Evolutionary conservation across 2,113 vertebrate genomes (phyloP).

Genomic region (Lutjanus erythropterus): DNA sequence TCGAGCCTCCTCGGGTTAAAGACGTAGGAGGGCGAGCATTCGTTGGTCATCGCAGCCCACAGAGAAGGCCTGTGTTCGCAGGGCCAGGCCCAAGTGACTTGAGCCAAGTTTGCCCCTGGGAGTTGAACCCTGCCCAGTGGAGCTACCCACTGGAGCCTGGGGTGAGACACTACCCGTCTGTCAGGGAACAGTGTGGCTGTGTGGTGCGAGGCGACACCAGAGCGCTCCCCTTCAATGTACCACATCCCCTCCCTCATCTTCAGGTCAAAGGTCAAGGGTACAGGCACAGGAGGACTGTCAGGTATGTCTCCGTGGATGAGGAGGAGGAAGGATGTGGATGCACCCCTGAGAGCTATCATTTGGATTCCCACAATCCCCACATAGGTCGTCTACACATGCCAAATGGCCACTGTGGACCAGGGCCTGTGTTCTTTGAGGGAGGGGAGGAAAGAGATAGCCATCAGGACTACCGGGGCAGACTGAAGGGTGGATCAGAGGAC

Average conservation of each 20-base stretch:
- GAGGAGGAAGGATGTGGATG: slow-evolving; percentile 55
- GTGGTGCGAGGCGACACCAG: slow-evolving; percentile 50
- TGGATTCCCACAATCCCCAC: slow-evolving; percentile 43
- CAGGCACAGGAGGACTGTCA: slow-evolving; percentile 62
- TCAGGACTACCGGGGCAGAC: slow-evolving; percentile 57
- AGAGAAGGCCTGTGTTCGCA: slow-evolving; percentile 79
- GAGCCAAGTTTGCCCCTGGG: slow-evolving; percentile 71
- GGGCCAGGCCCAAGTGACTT: slow-evolving; percentile 64
- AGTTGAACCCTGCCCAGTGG: slow-evolving; percentile 71
- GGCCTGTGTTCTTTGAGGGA: slow-evolving; percentile 53
- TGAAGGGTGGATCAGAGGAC: slow-evolving; percentile 65
- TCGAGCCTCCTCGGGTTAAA: slow-evolving; percentile 56
- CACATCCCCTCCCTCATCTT: slow-evolving; percentile 74
- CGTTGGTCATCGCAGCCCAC: slow-evolving; percentile 70
- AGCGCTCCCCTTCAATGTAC: slow-evolving; percentile 63
- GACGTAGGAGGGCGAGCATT: slow-evolving; percentile 58
- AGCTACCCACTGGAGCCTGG: slow-evolving; percentile 63
- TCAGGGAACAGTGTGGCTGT: slow-evolving; percentile 79
- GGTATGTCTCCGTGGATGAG: slow-evolving; percentile 52
- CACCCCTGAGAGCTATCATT: slow-evolving; percentile 42
- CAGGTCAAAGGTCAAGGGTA: slow-evolving; percentile 80
- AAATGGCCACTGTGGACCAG: slow-evolving; percentile 73
- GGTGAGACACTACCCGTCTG: slow-evolving; percentile 71
- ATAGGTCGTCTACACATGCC: slow-evolving; percentile 23
- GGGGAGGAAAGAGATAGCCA: slow-evolving; percentile 63